Percentiles rank a stretch among this genome's conserved stretches.
phyloP scores from a whole-genome alignment of 2,113 vertebrate species.

The Campylomormyrus numenius region DNA sequence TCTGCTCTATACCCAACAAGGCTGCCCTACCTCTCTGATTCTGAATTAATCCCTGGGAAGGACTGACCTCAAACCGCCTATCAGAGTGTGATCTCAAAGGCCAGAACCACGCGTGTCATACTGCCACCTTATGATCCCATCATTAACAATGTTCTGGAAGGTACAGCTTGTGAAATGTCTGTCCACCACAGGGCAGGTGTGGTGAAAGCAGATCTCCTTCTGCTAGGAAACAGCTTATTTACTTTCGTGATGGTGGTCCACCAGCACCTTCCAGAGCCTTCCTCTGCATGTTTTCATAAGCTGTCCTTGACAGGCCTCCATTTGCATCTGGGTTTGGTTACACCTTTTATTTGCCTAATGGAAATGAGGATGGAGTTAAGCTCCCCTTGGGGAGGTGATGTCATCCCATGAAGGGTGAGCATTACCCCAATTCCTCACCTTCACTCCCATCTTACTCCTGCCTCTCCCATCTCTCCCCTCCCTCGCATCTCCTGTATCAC shows the following conservation, averaged over 20 bases:
- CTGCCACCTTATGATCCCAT: background rate
- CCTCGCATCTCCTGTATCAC: background rate
- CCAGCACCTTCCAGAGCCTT: slow-evolving; percentile 33
- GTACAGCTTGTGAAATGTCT: background rate
- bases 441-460: background rate
- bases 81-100: background rate
- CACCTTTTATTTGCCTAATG: slow-evolving; percentile 60
- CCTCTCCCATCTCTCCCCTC: background rate
- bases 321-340: slow-evolving; percentile 46
- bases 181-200: background rate
- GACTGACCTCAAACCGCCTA: background rate
- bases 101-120: background rate
- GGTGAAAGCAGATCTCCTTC: slow-evolving; percentile 36
- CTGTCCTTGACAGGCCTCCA: slow-evolving; percentile 39
- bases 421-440: background rate
- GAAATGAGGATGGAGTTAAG: slow-evolving; percentile 49
- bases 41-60: background rate
- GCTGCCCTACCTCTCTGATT: background rate
- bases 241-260: slow-evolving; percentile 43
- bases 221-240: slow-evolving; percentile 36
- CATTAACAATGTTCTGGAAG: background rate
- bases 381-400: slow-evolving; percentile 16
- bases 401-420: background rate
- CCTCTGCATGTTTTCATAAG: slow-evolving; percentile 54
- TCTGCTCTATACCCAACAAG: background rate